Percentiles rank a stretch among this genome's conserved stretches.
Evolutionary conservation across 1,140 invertebrate species (phyloP).

Genomic region (Atopsyche davidsoni): DNA sequence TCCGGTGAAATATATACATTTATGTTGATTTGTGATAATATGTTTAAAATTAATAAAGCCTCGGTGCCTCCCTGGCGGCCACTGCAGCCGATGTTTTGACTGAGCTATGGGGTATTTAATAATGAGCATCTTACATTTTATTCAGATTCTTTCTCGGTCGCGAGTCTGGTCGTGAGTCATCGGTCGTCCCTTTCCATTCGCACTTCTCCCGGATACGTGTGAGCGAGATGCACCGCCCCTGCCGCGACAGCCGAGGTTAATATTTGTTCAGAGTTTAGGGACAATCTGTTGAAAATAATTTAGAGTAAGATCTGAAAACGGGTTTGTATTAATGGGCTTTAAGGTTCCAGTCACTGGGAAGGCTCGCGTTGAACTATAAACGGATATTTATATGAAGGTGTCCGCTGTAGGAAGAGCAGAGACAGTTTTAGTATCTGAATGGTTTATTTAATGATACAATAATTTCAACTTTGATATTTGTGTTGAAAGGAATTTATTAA

Average conservation of each 20-base stretch:
- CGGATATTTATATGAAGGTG: no score
- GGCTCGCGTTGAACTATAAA: no score
- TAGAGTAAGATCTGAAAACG: slow-evolving; percentile 13
- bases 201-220: background rate
- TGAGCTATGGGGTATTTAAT: slow-evolving; percentile 30
- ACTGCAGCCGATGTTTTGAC: slow-evolving; percentile 24
- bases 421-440: background rate
- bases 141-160: slow-evolving; percentile 25
- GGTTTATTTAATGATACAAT: no score
- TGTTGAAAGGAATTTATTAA: no score
- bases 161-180: slow-evolving; percentile 8
- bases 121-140: slow-evolving; percentile 31
- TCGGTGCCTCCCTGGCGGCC: slow-evolving; percentile 3
- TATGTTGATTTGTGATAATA: background rate
- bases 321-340: slow-evolving; percentile 9
- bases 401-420: no score
- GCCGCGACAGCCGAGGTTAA: background rate
- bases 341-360: no score
- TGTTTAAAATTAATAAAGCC: no score
- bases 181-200: background rate
- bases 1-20: background rate
- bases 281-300: slow-evolving; percentile 23
- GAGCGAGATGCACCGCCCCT: no score
- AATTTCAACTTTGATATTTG: no score
- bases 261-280: slow-evolving; percentile 17